Evolutionary conservation across 30 jellyfish, hydroid and myxozoan species (phyloP), one percentile per base, ranked within the genome.

Genomic region (Hydractinia symbiolongicarpus): DNA sequence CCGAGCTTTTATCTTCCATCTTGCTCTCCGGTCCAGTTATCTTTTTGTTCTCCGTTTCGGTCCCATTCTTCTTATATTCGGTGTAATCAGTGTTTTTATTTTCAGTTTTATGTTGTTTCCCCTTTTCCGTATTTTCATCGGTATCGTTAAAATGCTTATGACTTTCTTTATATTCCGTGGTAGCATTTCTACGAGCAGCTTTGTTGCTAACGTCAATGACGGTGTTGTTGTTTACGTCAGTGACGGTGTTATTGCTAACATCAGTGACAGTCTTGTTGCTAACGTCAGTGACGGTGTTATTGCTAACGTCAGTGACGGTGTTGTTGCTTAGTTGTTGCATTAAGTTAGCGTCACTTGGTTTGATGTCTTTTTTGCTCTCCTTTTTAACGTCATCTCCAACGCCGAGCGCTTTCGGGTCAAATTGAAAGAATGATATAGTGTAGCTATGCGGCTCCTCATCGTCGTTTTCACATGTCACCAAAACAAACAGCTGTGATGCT

Each of bases 401-500:
- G 4, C 83, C 83, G 13, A 74, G 5, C n/a, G 51, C 61, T 56
- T 55, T 74, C 0, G 83, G 83, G 40, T 74, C 83, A 49, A 74
- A 74, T 67, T 83, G 88, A 83, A 83, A 83, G 60, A 83, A 83
- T 30, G 89, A 49, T 16, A 83, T 83, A 19, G 91, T 83, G 82
- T 83, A 83, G 55, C 67, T 61, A 54, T 83, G 91, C 0, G 91
- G 91, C 61, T 83, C 91, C 54, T 74, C 68, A 55, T 50, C 74
- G 40, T 64, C 16, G 17, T 6, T 64, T 13, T 44, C 74, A 4
- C 17, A 44, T 44, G 52, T n/a, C 16, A 64, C 8, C 40, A 6
- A 44, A 64, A n/a, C 9, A 64, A 13, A 64, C 16, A 64, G 52
- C 74, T 64, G 74, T 13, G 40, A 13, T 6, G 17, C 74, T 64